A percentile compares a stretch with the other conserved stretches of the same genome.
Evolutionary conservation across 2,113 vertebrate genomes (phyloP).

Genomic region (Sprattus sprattus): DNA sequence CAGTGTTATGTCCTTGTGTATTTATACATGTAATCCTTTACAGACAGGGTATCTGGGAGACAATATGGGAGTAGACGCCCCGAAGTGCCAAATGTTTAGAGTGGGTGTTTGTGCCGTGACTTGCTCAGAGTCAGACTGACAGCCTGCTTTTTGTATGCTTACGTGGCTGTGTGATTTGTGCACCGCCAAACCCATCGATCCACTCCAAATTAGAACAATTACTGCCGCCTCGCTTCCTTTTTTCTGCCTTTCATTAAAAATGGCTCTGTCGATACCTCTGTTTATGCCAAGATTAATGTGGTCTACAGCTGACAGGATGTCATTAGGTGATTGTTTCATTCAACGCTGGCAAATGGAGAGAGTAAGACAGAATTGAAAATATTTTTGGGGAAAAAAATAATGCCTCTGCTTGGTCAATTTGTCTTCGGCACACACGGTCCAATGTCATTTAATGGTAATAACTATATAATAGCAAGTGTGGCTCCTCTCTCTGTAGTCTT

Average conservation of each 20-base stretch:
- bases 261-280: conserved; percentile 56
- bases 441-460: background rate
- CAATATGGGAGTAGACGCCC: background rate
- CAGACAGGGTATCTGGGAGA: background rate
- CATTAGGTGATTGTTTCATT: conserved; percentile 57
- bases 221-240: conserved; percentile 50
- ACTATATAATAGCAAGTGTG: background rate
- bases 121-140: conserved; percentile 31
- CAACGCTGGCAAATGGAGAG: conserved; percentile 30
- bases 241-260: conserved; percentile 59
- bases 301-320: conserved; percentile 51
- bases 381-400: background rate
- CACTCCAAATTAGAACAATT: conserved; percentile 59
- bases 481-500: background rate
- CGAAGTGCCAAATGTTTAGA: conserved; percentile 50
- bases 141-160: conserved; percentile 57
- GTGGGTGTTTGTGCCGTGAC: conserved; percentile 54
- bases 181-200: conserved; percentile 61
- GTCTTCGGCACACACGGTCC: background rate
- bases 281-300: conserved; percentile 57
- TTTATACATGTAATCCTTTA: background rate
- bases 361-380: conserved; percentile 16
- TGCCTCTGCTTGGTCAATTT: conserved; percentile 20
- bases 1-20: background rate
- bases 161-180: conserved; percentile 63